Conservation (phyloP, 2,797 vertebrate genomes). For the Bradypodion ventrale region DNA sequence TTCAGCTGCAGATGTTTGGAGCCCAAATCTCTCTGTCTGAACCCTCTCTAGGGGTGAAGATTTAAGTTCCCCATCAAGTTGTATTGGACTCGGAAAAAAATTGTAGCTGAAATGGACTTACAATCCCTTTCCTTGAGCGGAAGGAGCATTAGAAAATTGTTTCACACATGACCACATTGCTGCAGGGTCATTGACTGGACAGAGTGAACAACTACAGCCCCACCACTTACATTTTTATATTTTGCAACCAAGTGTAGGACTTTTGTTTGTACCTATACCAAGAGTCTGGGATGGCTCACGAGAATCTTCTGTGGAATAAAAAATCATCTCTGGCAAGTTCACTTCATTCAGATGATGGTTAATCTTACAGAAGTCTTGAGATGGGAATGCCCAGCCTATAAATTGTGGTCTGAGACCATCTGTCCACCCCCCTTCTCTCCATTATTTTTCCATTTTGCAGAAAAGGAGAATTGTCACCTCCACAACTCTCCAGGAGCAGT, state of each 20-base stretch:
- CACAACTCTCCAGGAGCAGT: too few species aligned
- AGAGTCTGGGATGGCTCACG: too few species aligned
- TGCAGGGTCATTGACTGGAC: not conserved
- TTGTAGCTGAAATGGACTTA: not conserved
- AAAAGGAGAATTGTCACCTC: too few species aligned
- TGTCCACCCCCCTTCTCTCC: too few species aligned
- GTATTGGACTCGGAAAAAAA: not conserved
- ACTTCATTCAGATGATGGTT: too few species aligned
- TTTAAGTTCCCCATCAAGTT: not conserved
- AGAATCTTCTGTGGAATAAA: too few species aligned
- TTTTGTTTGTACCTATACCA: not conserved
- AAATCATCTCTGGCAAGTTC: too few species aligned
- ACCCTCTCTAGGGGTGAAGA: not conserved
- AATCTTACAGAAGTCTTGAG: too few species aligned
- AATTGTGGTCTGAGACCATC: too few species aligned
- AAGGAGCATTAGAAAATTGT: not conserved
- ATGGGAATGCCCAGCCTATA: too few species aligned
- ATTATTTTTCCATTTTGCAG: too few species aligned
- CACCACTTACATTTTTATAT: not conserved
- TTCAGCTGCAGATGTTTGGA: not conserved
- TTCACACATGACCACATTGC: not conserved
- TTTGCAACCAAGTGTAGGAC: not conserved
- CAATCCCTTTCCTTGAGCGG: not conserved
- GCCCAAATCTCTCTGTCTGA: not conserved
- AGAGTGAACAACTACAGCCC: not conserved